Conservation (phyloP, 2,888 invertebrate species). For the Melieria picta region DNA sequence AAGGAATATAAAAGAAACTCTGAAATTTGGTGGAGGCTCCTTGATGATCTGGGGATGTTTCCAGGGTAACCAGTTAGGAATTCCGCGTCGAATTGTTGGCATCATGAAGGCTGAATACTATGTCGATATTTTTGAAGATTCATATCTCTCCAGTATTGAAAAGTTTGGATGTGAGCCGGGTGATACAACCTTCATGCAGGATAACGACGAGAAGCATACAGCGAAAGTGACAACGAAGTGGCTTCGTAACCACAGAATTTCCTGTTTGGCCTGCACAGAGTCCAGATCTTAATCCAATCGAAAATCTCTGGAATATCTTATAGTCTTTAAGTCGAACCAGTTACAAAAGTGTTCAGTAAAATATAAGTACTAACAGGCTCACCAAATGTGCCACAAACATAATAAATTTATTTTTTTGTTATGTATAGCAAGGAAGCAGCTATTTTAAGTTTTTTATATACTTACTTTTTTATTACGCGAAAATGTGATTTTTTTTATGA, state of each 20-base stretch:
- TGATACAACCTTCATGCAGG: background rate
- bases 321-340: background rate
- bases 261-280: background rate
- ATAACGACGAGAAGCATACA: background rate
- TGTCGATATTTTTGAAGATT: background rate
- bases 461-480: no score
- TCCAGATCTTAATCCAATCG: background rate
- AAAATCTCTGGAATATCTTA: background rate
- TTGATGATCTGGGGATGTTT: background rate
- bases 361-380: background rate
- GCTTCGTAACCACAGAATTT: background rate
- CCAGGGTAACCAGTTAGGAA: background rate
- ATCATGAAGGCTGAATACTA: background rate
- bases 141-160: background rate
- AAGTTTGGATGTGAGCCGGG: background rate
- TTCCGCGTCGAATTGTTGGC: background rate
- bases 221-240: background rate
- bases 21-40: background rate
- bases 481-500: no score
- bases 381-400: no score
- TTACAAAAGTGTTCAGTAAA: slow-evolving; percentile 1
- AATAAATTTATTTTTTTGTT: no score
- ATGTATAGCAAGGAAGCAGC: no score
- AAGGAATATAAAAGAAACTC: background rate
- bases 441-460: no score